These are phyloP conservation scores for Corvus cornix DNA, from an alignment of 2,113 vertebrate genomes.

Conservation along the genomic window DNA sequence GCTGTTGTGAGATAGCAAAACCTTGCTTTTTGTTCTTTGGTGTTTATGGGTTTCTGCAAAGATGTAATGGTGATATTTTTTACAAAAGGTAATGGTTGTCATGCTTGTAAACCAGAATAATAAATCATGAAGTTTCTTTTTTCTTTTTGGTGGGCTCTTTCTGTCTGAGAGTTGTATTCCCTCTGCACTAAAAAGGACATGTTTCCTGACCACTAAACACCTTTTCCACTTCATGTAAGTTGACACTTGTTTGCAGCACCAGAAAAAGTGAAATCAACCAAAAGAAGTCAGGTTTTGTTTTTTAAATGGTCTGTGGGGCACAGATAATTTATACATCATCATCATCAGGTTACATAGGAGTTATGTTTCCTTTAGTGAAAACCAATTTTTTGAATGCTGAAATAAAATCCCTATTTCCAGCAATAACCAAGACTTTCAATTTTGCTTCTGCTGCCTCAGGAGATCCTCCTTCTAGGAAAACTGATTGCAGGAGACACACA, in stretches of 20 bases:
- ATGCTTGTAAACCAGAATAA: constrained; percentile 8
- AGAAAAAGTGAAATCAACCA: constrained; percentile 55
- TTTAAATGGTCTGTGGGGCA: constrained; percentile 19
- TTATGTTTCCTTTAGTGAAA: constrained; percentile 19
- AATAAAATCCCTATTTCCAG: constrained; percentile 19
- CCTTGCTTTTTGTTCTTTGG: background rate
- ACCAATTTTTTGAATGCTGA: background rate
- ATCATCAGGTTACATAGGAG: constrained; percentile 38
- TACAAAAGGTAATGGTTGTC: background rate
- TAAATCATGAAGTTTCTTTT: constrained; percentile 26
- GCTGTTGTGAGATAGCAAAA: background rate
- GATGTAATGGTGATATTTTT: background rate
- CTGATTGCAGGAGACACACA: background rate
- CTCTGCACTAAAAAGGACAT: constrained; percentile 21
- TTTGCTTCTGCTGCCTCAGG: background rate
- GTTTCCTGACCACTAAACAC: constrained; percentile 55
- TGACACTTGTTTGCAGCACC: constrained; percentile 47
- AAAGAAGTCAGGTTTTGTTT: constrained; percentile 41
- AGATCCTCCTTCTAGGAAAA: constrained; percentile 19
- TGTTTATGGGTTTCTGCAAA: background rate
- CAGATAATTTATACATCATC: constrained; percentile 54
- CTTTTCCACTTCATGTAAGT: constrained; percentile 62
- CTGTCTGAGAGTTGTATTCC: constrained; percentile 21
- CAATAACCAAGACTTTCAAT: background rate
- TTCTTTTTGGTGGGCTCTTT: constrained; percentile 3